Evolutionary conservation across 2,888 invertebrate species (phyloP), one percentile per base, ranked within the genome.

Genomic region (Himalopsyche anomala): DNA sequence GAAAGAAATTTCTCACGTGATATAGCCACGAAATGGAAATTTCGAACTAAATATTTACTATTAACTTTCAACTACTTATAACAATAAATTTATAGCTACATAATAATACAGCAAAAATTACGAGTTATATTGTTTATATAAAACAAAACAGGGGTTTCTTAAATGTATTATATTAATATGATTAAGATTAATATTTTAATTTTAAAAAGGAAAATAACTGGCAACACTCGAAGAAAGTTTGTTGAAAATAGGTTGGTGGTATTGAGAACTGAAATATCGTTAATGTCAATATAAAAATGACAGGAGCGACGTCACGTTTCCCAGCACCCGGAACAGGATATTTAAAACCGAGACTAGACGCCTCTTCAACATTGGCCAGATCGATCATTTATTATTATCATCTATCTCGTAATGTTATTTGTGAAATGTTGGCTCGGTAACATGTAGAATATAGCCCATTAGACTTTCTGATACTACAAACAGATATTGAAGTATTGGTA

Each of bases 261-360:
- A 74, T 36, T 36, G 74, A 74, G 74, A 36, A 74, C 74, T 74
- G 36, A 38, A 74, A 74, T 74, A 74, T 74, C 74, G 36, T 74
- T 38, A 38, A 74, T 74, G 74, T 74, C 74, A 74, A 74, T 74
- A 74, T 38, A 38, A 74, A 36, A 9, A 74, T 74, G 74, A 74
- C 74, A 15, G 11, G 74, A 12, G 15, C 19, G 74, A 83, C 82
- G 85, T 83, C 85, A 85, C 82, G 28, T 40, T 82, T 82, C 85
- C 83, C 82, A 69, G 85, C 80, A 51, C 82, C 85, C 85, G 82
- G 85, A 83, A 85, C 82, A 85, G 54, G 85, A 85, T 85, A 85
- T 85, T 85, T 85, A 85, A 85, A 85, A 85, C 82, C 15, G 82
- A 81, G 69, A 82, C 82, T 12, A 80, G 82, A 83, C 85, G 81